Base-by-base conservation (phyloP, 2,797 vertebrate genomes). In the Podarcis lilfordi region DNA sequence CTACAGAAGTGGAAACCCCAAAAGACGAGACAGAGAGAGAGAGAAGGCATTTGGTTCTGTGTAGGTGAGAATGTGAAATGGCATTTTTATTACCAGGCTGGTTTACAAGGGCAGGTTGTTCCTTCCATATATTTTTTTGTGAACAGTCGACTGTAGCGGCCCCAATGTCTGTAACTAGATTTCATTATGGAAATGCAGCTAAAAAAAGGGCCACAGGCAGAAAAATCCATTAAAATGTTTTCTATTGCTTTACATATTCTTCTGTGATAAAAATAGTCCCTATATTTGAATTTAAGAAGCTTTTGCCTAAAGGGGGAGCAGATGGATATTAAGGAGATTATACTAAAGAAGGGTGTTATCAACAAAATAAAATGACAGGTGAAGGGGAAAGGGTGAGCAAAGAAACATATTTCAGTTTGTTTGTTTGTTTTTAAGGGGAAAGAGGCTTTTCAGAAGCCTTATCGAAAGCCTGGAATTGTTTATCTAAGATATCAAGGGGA, bases 281-380 rank as follows among this genome's bases (percentile, higher is more conserved):
- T 95, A 95, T 96, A 95, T 96, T 96, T 96, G 96, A 97, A 96
- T 97, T 96, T 96, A 96, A 96, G 97, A 96, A 96, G 95, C 91
- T 93, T 94, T 96, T 91, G 95, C 96, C 96, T 96, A 95, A 95
- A 96, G 96, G 96, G 50, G 93, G 93, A 96, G 95, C 96, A 96
- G 96, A 97, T 96, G 96, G 97, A 96, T 97, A 97, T 96, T 97
- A 96, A 97, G 96, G 93, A 96, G 96, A 97, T 97, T 97, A 97
- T 96, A 96, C 96, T 95, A 96, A 97, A 96, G 95, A 96, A 95
- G 94, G 89, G 87, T 91, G 95, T 96, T 96, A 96, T 94, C 10
- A 91, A 94, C 68, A 95, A 96, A 95, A 95, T 89, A 92, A 94
- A 94, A 94, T 91, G n/a, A 87, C 27, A 86, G 81, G 75, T 90